Evolutionary conservation across 1,140 invertebrate genomes (phyloP).

Genomic region (Pogonomyrmex californicus): DNA sequence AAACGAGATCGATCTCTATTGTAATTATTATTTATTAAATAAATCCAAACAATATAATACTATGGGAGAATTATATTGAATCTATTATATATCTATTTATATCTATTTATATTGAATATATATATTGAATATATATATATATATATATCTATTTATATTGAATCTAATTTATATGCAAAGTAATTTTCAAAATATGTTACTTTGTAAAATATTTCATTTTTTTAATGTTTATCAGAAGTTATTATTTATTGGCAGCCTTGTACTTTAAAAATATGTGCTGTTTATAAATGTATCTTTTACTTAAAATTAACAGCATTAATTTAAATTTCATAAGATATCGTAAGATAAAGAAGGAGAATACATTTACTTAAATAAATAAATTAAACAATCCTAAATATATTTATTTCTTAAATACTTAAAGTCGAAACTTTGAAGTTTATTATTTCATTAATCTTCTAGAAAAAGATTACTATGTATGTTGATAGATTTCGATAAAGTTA

Average conservation of each 20-base stretch:
- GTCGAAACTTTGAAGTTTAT: too few species aligned
- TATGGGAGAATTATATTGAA: background rate
- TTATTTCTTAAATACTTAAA: too few species aligned
- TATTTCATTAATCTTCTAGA: too few species aligned
- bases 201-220: background rate
- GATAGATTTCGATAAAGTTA: too few species aligned
- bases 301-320: background rate
- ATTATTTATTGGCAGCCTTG: background rate
- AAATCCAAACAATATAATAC: background rate
- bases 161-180: background rate
- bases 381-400: too few species aligned
- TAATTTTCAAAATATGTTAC: background rate
- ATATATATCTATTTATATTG: too few species aligned
- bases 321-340: background rate
- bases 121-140: too few species aligned
- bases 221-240: background rate
- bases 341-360: background rate
- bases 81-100: too few species aligned
- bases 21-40: conserved; percentile 1
- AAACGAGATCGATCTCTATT: conserved; percentile 1
- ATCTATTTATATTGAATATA: too few species aligned
- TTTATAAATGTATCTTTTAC: background rate
- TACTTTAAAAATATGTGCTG: background rate
- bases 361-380: background rate
- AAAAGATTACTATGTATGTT: too few species aligned